Base-by-base conservation (phyloP, 2,888 invertebrate species). In the Pseudococcus longispinus region DNA sequence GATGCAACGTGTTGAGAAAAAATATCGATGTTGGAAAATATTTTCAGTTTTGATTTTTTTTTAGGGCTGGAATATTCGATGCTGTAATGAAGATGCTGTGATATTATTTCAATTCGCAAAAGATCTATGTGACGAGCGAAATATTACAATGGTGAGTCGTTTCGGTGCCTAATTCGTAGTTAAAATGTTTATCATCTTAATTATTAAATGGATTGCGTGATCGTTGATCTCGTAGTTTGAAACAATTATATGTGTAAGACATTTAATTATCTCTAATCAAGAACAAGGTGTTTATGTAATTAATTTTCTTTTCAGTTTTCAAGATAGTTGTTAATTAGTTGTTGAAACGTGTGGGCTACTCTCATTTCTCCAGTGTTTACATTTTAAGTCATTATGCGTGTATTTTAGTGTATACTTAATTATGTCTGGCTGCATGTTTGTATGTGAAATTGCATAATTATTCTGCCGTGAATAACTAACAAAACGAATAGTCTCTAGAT, bases 371-470 rank as follows among this genome's bases (percentile, higher is more conserved):
- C 65, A 26, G 11, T 51, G 51, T 51, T 51, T 51, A 51, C 51
- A 51, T n/a, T 51, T 51, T n/a, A 51, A 8, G 44, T 46, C 18
- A 2, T 20, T 5, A 3, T 65, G 13, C 26, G 26, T 26, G 3
- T 13, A 3, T n/a, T 15, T 65, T 65, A 65, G 23, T 60, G 26
- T 60, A 20, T 60, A 60, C 60, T 70, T 20, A 70, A 29, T n/a
- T 70, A 46, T 46, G 46, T 13, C 1, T 46, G 13, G 11, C 6
- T 3, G 51, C 51, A 4, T 74, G 37, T 74, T n/a, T n/a, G 74
- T 74, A n/a, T 6, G n/a, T 74, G 15, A 74, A 74, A 37, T 74
- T 74, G 74, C 74, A 74, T 74, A 74, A 74, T 74, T 74, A 74
- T 74, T 74, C 15, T 37, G 74, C 74, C 74, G 74, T 74, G 29